These are phyloP conservation scores for Anthoscopus minutus DNA, from an alignment of 2,113 vertebrate species.

Conservation along the genomic window DNA sequence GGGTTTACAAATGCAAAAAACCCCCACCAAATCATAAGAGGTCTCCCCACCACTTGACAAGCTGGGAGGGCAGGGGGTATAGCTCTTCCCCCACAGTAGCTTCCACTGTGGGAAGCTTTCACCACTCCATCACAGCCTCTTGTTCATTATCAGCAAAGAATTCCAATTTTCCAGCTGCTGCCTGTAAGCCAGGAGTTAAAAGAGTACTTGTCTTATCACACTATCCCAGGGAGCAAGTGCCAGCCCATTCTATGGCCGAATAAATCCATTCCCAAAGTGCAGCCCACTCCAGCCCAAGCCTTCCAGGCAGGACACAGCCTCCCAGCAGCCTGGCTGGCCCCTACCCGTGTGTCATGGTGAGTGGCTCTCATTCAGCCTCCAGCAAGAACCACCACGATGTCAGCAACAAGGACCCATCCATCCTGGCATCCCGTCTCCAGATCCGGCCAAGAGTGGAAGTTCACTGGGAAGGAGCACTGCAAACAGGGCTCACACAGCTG, in stretches of 20 bases:
- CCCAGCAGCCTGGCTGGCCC: neutral
- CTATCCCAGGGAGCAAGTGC: neutral
- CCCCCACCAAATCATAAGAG: neutral
- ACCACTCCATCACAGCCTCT: neutral
- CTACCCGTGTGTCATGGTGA: fast-evolving
- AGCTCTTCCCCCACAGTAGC: neutral
- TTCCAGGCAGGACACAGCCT: neutral
- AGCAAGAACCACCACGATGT: neutral
- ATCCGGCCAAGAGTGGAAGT: neutral
- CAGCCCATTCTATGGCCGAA: neutral
- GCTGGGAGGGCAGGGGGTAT: neutral
- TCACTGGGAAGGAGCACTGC: neutral
- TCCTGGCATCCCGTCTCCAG: neutral
- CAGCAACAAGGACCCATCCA: neutral
- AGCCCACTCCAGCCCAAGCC: neutral
- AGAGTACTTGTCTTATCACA: neutral
- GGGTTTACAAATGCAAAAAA: neutral
- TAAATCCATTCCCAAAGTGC: neutral
- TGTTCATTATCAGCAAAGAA: neutral
- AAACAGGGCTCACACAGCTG: neutral
- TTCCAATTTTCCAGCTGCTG: neutral
- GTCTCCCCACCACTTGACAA: neutral
- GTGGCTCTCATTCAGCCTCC: neutral
- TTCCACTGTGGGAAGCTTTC: neutral
- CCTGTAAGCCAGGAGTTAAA: neutral